Evolutionary conservation across 2,797 vertebrate genomes (phyloP), one percentile per base, ranked within the genome.

Genomic region (Falco novaeseelandiae): DNA sequence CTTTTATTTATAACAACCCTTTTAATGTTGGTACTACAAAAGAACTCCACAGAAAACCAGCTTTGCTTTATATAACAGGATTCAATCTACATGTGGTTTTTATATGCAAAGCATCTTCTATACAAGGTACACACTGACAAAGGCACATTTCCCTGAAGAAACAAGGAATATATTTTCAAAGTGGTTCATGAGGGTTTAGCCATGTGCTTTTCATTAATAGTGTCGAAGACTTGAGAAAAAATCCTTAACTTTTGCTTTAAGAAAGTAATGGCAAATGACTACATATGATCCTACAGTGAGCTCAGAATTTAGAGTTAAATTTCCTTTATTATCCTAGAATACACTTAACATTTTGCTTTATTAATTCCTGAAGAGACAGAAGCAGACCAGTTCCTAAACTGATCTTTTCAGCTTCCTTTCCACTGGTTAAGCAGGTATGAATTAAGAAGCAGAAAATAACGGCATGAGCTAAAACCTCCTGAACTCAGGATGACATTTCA

Each of bases 1-100:
- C 93, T 97, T 97, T 98, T 98, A 97, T 98, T 97, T 97, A 97
- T 97, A 97, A 97, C 95, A 98, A 94, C 80, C 76, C 83, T 96
- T 97, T 96, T 96, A 96, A 98, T 96, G 96, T 97, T 96, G 90
- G 89, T 92, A 90, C 93, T 97, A 97, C 96, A 97, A 97, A 97
- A 97, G 96, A 94, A 51, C 77, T 95, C 91, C 73, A 84, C 86
- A 96, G 93, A 97, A 97, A 97, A 91, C 70, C 94, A 87, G 94
- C 74, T 83, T 95, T 95, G 80, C 95, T 97, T 96, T 97, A 94
- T 96, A 48, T 90, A 96, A 95, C 84, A 86, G 91, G 72, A 94
- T 91, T 96, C 91, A 92, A 87, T 89, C 91, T 95, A 76, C 95
- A 96, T 11, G 16, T 95, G 91, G 71, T 83, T 97, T 97, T 97